Evolutionary conservation across 2,113 vertebrate genomes (phyloP).

Genomic region (Pan troglodytes): NHGRI_mPanTro3-v2.1_pri NC_072398.2:69583501-69584000

Average conservation of each 20-base stretch:
- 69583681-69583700: conserved; percentile 86
- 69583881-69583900: not conserved
- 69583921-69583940: not conserved
- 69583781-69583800: conserved; percentile 51
- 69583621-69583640: not conserved
- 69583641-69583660: not conserved
- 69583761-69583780: conserved; percentile 82
- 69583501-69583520: not conserved
- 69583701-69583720: conserved; percentile 83
- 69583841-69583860: not conserved
- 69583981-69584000: not conserved
- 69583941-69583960: not conserved
- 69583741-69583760: conserved; percentile 76
- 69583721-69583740: conserved; percentile 83
- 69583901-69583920: not conserved
- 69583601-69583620: not conserved
- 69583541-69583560: not conserved
- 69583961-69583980: not conserved
- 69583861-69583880: conserved; percentile 19
- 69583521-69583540: not conserved
- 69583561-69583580: not conserved
- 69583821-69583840: not conserved
- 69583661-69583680: not conserved
- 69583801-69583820: not conserved
- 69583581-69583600: not conserved